Percentiles rank a stretch among this genome's conserved stretches.
Evolutionary conservation across 2,888 invertebrate genomes (phyloP).

Genomic region (Cerastoderma edule): DNA sequence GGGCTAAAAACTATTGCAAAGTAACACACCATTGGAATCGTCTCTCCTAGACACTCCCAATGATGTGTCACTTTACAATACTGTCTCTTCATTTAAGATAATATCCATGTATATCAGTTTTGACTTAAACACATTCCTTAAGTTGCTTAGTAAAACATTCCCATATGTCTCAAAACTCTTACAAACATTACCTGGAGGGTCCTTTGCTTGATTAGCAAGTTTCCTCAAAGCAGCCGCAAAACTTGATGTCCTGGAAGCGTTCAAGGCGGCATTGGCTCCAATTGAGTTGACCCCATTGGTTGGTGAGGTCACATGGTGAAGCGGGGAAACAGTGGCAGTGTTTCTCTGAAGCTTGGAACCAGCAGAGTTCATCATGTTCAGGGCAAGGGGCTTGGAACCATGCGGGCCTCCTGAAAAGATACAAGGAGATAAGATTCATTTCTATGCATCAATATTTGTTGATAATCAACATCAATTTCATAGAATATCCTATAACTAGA

Average conservation of each 20-base stretch:
- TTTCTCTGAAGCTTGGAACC: slow-evolving; percentile 76
- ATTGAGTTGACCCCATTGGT: slow-evolving; percentile 73
- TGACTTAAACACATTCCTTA: too few relatives aligned
- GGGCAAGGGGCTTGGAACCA: slow-evolving; percentile 79
- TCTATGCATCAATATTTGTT: too few relatives aligned
- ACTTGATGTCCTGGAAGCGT: slow-evolving; percentile 85
- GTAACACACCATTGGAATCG: too few relatives aligned
- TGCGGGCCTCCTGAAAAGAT: slow-evolving; percentile 53
- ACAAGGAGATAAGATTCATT: neutral
- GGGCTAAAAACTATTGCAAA: too few relatives aligned
- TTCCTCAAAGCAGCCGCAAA: slow-evolving; percentile 96
- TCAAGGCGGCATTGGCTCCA: slow-evolving; percentile 76
- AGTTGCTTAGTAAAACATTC: too few relatives aligned
- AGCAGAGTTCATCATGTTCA: slow-evolving; percentile 78
- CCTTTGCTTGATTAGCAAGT: slow-evolving; percentile 94
- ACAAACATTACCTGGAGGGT: slow-evolving; percentile 79
- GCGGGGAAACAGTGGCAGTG: slow-evolving; percentile 83
- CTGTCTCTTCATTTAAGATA: too few relatives aligned
- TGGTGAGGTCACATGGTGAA: slow-evolving; percentile 79
- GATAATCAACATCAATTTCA: neutral
- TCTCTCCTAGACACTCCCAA: too few relatives aligned
- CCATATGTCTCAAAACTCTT: too few relatives aligned
- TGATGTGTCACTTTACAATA: too few relatives aligned
- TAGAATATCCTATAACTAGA: neutral
- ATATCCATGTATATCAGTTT: too few relatives aligned